These are phyloP conservation scores for Willowsia nigromaculata DNA, from an alignment of 2,888 invertebrate species.

Conservation along the genomic window DNA sequence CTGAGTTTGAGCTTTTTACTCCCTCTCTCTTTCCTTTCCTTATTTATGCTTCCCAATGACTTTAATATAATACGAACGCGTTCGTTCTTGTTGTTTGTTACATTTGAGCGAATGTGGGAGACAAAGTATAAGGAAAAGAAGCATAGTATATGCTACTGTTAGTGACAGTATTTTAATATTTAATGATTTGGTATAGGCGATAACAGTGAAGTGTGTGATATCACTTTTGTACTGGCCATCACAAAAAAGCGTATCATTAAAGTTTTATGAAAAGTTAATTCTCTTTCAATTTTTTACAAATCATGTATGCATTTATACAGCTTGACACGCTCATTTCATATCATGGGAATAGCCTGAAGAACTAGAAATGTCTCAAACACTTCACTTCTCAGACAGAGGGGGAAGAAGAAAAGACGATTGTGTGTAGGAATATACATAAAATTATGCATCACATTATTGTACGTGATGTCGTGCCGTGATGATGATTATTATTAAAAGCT, in stretches of 20 bases:
- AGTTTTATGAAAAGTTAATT: background rate
- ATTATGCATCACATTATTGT: background rate
- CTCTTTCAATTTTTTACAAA: constrained; percentile 4
- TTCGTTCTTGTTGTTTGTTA: background rate
- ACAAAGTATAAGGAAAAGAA: background rate
- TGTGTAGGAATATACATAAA: background rate
- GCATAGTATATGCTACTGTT: background rate
- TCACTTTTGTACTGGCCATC: background rate
- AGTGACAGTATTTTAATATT: background rate
- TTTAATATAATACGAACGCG: background rate
- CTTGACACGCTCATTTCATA: background rate
- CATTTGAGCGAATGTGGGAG: background rate
- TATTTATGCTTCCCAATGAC: background rate
- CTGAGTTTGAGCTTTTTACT: background rate
- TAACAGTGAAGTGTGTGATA: background rate
- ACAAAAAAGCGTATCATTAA: constrained; percentile 2
- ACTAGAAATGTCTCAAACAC: background rate
- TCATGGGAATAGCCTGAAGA: background rate
- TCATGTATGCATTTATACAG: background rate
- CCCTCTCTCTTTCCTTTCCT: background rate
- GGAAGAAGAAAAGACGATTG: background rate
- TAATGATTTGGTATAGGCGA: background rate
- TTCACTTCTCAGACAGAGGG: background rate
- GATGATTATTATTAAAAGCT: constrained; percentile 1
- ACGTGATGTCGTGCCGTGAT: background rate